phyloP scores from a whole-genome alignment of 2,888 invertebrate genomes.

The Lasioglossum pauxillum region DNA sequence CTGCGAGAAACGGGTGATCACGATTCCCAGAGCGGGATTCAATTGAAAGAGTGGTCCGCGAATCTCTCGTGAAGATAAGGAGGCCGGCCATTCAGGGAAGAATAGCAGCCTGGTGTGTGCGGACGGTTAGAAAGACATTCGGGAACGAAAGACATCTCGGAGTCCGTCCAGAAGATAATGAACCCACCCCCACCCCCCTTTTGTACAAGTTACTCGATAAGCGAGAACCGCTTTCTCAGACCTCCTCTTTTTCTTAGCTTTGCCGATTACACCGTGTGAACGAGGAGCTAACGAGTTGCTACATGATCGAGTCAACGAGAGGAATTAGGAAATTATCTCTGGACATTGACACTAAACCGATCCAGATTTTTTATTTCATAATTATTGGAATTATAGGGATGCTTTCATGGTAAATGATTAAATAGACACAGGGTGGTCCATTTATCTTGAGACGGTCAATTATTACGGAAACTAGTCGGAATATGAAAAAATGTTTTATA shows the following conservation, averaged over 20 bases:
- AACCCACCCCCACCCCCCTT: slow-evolving; percentile 22
- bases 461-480: too few species aligned
- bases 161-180: slow-evolving; percentile 66
- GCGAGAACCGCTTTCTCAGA: slow-evolving; percentile 30
- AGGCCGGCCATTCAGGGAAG: slow-evolving; percentile 63
- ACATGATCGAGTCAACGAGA: not conserved
- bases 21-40: slow-evolving; percentile 72
- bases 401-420: too few species aligned
- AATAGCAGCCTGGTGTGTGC: slow-evolving; percentile 59
- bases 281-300: not conserved
- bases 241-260: not conserved
- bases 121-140: slow-evolving; percentile 66
- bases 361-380: too few species aligned
- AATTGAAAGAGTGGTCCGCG: slow-evolving; percentile 73
- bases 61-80: slow-evolving; percentile 82
- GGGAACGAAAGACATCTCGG: slow-evolving; percentile 56
- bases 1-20: slow-evolving; percentile 61
- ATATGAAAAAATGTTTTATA: too few species aligned
- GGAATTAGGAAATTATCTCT: too few species aligned
- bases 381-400: too few species aligned
- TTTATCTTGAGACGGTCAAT: too few species aligned
- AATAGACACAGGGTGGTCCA: too few species aligned
- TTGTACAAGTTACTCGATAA: slow-evolving; percentile 68
- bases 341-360: too few species aligned
- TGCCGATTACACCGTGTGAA: slow-evolving; percentile 25